phyloP scores from a whole-genome alignment of 2,888 invertebrate species.

The Alloscopus bannaensis region DNA sequence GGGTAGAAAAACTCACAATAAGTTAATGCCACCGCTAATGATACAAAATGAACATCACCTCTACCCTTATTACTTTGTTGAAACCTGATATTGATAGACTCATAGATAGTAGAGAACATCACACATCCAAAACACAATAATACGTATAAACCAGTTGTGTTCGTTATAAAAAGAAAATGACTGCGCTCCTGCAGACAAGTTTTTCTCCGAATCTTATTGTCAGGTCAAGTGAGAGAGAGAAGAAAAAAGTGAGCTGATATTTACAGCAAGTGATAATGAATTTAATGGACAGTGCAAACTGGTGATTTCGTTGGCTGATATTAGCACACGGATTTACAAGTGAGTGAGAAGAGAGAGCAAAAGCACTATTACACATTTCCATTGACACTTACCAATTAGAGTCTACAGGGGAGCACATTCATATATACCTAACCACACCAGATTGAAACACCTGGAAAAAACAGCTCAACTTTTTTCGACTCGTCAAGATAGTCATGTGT shows the following conservation, averaged over 20 bases:
- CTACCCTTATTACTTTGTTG: neutral
- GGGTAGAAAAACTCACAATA: too few relatives aligned
- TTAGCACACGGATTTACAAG: constrained; percentile 13
- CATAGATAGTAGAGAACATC: too few relatives aligned
- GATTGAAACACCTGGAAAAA: constrained; percentile 26
- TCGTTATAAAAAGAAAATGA: too few relatives aligned
- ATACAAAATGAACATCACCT: neutral
- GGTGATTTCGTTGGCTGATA: constrained; percentile 35
- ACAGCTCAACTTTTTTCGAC: constrained; percentile 27
- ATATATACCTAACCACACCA: too few relatives aligned
- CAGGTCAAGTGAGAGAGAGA: neutral
- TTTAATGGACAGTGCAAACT: constrained; percentile 49
- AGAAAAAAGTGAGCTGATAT: neutral
- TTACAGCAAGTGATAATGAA: constrained; percentile 45
- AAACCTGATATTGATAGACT: neutral
- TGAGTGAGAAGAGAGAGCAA: too few relatives aligned
- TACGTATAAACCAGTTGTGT: too few relatives aligned
- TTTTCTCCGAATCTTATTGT: too few relatives aligned
- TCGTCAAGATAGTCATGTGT: constrained; percentile 4
- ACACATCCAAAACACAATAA: too few relatives aligned
- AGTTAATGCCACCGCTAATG: too few relatives aligned
- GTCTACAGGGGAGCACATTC: neutral
- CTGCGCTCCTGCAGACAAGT: too few relatives aligned
- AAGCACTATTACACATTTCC: neutral
- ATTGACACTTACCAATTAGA: neutral